Percentiles rank a stretch among this genome's conserved stretches.
phyloP scores from a whole-genome alignment of 2,888 invertebrate species.

The Bellardia pandia region DNA sequence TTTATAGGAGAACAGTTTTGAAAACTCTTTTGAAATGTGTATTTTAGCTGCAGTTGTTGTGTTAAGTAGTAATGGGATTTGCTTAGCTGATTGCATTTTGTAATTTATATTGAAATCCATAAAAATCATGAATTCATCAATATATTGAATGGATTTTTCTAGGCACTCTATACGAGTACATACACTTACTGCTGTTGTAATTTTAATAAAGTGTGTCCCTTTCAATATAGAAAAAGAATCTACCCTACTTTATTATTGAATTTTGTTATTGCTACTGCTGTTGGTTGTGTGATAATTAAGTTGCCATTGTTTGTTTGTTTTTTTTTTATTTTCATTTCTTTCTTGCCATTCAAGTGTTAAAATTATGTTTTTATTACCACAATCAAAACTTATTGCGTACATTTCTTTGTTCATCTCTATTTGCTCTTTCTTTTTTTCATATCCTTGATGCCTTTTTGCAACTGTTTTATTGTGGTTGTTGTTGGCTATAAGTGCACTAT shows the following conservation, averaged over 20 bases:
- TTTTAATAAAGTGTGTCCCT: slow-evolving; percentile 22
- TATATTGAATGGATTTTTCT: slow-evolving; percentile 14
- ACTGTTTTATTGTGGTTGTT: slow-evolving; percentile 36
- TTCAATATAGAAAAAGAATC: slow-evolving; percentile 6
- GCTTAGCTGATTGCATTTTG: slow-evolving; percentile 10
- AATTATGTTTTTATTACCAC: slow-evolving; percentile 72
- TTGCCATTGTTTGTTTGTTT: slow-evolving; percentile 68
- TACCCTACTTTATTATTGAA: slow-evolving; percentile 44
- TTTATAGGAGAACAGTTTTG: slow-evolving; percentile 9
- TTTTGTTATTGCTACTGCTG: slow-evolving; percentile 37
- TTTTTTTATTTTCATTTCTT: slow-evolving; percentile 25
- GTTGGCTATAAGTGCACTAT: slow-evolving; percentile 38
- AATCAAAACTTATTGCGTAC: slow-evolving; percentile 68
- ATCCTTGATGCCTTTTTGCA: slow-evolving; percentile 58
- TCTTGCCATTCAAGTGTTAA: slow-evolving; percentile 65
- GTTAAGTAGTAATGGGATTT: background rate
- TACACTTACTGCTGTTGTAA: background rate
- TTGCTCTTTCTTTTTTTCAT: slow-evolving; percentile 12
- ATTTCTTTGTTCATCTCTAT: slow-evolving; percentile 20
- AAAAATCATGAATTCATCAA: background rate
- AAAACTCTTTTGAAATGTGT: background rate
- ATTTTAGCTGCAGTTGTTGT: background rate
- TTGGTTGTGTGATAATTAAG: slow-evolving; percentile 66
- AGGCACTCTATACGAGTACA: too few relatives aligned
- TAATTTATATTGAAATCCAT: background rate